Evolutionary conservation across 2,797 vertebrate genomes (phyloP).

Genomic region (Pangasius mekongensis): DNA sequence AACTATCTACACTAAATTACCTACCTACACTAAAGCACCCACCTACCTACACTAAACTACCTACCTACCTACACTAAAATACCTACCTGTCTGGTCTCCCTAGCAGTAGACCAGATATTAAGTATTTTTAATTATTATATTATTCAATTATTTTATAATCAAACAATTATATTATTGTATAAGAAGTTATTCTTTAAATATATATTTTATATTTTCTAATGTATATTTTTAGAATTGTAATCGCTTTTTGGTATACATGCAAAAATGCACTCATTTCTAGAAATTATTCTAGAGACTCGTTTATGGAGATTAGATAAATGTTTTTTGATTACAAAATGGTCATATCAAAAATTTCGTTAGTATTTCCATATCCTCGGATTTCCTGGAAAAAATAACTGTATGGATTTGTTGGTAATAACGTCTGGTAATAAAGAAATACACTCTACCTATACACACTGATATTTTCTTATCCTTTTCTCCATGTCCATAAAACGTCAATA

Average conservation of each 20-base stretch:
- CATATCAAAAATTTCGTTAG: not conserved
- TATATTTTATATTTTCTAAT: not conserved
- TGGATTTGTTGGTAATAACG: not conserved
- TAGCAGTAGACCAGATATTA: not conserved
- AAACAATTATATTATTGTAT: no score
- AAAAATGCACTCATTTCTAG: not conserved
- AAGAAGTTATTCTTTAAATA: no score
- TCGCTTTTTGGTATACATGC: not conserved
- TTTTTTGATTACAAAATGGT: not conserved
- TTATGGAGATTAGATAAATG: not conserved
- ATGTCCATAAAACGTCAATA: not conserved
- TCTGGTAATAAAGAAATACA: not conserved
- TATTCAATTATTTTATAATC: no score
- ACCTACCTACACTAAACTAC: no score
- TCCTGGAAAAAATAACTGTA: not conserved
- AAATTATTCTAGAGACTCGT: not conserved
- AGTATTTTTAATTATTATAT: no score
- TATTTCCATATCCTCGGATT: no score
- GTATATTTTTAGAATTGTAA: no score
- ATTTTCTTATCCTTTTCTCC: not conserved
- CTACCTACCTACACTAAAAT: not conserved
- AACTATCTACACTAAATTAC: no score
- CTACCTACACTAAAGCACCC: not conserved
- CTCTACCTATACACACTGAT: not conserved
- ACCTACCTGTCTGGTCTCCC: not conserved